phyloP scores from a whole-genome alignment of 1,140 invertebrate species.

The Zaprionus camerounensis region DNA sequence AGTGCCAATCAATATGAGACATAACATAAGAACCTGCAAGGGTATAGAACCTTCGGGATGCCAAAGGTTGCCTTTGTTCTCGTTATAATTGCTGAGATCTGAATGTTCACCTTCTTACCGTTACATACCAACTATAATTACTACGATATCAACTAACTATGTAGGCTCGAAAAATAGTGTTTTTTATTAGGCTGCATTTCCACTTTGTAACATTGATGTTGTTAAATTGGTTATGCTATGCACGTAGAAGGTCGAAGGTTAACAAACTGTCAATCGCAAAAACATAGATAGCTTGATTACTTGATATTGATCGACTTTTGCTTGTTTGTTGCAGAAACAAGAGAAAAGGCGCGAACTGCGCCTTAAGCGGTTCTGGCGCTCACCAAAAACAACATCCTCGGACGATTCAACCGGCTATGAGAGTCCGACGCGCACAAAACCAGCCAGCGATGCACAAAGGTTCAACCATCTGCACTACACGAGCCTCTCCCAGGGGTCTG shows the following conservation, averaged over 20 bases:
- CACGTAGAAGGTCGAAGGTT: neutral
- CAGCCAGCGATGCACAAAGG: constrained; percentile 74
- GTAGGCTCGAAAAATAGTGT: no score
- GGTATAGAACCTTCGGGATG: no score
- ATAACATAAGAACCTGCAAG: no score
- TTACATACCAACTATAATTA: no score
- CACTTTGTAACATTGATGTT: no score
- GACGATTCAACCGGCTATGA: constrained; percentile 84
- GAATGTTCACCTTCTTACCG: no score
- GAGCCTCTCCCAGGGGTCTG: constrained; percentile 76
- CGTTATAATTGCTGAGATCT: no score
- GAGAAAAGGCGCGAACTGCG: constrained; percentile 85
- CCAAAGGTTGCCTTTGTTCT: no score
- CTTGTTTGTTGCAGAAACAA: constrained; percentile 79
- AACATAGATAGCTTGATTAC: neutral
- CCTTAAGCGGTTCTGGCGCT: constrained; percentile 85
- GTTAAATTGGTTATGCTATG: no score
- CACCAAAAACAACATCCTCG: constrained; percentile 84
- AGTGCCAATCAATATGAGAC: no score
- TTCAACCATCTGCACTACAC: constrained; percentile 83
- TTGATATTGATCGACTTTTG: neutral
- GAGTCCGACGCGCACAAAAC: constrained; percentile 79
- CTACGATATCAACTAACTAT: no score
- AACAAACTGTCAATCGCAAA: neutral
- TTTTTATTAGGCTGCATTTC: no score